These are phyloP conservation scores for Lepilemur septentrionalis DNA, from an alignment of 2,797 vertebrate genomes.

Conservation along the genomic window DNA sequence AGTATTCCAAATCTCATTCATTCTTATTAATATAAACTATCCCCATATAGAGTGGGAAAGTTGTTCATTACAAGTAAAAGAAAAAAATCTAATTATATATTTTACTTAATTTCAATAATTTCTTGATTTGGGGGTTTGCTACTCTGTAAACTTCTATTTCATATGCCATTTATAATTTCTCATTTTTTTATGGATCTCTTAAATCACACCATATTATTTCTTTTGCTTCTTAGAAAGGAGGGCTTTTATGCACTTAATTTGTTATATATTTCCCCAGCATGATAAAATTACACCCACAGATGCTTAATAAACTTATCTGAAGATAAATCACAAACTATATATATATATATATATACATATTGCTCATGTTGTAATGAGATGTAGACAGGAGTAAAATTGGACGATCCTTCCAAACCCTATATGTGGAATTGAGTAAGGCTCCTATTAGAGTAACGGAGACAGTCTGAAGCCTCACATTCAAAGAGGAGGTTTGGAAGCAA, in stretches of 20 bases:
- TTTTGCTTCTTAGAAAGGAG: not conserved
- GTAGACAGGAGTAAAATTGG: not conserved
- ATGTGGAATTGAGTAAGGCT: not conserved
- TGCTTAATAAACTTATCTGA: slow-evolving; percentile 38
- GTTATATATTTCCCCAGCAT: not conserved
- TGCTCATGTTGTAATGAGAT: not conserved
- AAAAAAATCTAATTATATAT: not conserved
- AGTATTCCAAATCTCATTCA: not conserved
- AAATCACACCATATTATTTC: not conserved
- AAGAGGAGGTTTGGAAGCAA: not conserved
- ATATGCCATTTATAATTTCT: not conserved
- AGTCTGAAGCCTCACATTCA: not conserved
- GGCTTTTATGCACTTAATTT: not conserved
- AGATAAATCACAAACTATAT: not conserved
- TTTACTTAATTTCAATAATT: not conserved
- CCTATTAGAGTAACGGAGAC: not conserved
- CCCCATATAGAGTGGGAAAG: not conserved
- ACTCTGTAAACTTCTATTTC: not conserved
- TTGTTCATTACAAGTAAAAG: not conserved
- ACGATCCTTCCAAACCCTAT: not conserved
- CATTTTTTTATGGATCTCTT: slow-evolving; percentile 2
- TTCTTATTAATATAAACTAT: slow-evolving; percentile 5
- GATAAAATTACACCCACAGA: not conserved
- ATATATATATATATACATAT: not conserved
- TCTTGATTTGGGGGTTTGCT: not conserved